A percentile compares a stretch with the other conserved stretches of the same genome.
phyloP scores from a whole-genome alignment of 1,140 invertebrate genomes.

The Drosophila erecta region DNA sequence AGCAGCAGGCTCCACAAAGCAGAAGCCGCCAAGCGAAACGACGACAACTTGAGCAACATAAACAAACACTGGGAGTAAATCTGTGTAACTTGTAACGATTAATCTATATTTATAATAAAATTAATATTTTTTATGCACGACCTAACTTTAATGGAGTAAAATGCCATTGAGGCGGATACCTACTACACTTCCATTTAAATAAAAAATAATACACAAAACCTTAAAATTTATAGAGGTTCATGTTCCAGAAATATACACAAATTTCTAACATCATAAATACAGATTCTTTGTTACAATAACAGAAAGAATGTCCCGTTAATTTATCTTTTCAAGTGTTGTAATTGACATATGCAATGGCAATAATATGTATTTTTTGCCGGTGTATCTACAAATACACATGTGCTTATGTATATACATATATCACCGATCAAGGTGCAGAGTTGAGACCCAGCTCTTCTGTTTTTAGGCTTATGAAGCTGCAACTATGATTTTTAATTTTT shows the following conservation, averaged over 20 bases:
- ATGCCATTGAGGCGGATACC: too few species aligned
- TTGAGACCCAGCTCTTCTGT: constrained; percentile 17
- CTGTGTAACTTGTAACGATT: background rate
- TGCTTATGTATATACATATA: background rate
- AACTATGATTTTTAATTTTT: constrained; percentile 16
- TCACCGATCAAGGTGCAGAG: constrained; percentile 32
- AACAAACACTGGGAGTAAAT: constrained; percentile 30
- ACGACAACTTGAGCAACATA: constrained; percentile 61
- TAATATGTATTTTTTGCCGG: constrained; percentile 13
- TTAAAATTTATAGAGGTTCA: background rate
- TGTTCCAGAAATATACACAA: too few species aligned
- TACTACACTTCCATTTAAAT: background rate
- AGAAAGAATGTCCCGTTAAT: background rate
- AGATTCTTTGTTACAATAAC: too few species aligned
- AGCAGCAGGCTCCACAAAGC: constrained; percentile 45
- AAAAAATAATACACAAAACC: background rate
- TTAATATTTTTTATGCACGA: too few species aligned
- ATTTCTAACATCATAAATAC: too few species aligned
- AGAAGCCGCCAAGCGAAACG: constrained; percentile 78
- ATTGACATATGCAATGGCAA: too few species aligned
- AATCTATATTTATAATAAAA: background rate
- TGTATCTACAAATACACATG: constrained; percentile 12
- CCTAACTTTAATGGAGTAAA: too few species aligned
- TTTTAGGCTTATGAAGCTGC: constrained; percentile 27
- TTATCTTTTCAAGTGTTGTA: background rate